Base-by-base conservation (phyloP, 2,888 invertebrate genomes). In the Polia nebulosa region DNA sequence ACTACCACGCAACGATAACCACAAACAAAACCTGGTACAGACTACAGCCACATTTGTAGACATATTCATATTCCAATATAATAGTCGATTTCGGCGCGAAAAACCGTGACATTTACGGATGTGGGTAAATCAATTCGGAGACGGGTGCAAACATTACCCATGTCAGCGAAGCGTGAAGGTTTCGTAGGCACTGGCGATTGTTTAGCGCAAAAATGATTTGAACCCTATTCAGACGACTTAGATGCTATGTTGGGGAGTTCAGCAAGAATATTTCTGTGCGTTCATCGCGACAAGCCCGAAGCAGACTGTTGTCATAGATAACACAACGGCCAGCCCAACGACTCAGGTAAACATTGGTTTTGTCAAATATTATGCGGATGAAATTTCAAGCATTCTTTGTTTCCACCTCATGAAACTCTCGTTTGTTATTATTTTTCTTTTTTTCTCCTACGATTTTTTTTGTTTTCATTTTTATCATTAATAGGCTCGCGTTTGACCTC, bases 41-140 rank as follows among this genome's bases (percentile, higher is more conserved):
- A 47, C 29, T 66, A 63, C 41, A 51, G 60, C 45, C 32, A 70
- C 66, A 73, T 71, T 78, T 81, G 83, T 81, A 83, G 79, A 84
- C 77, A 84, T 84, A 84, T 86, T 84, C 83, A 85, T 85, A 85
- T 82, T 85, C 83, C 85, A 88, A 89, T 90, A 90, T 90, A 90
- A 89, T 87, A 88, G 84, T 80, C 78, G 81, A 76, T 81, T 82
- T 84, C 72, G 86, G 83, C 85, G 85, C 87, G 85, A 90, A 92
- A 93, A 90, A 90, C 84, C 86, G 86, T 92, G 93, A 93, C 93
- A 90, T 91, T 90, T 90, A 92, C 91, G 90, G 92, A 94, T 93
- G 91, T 93, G 94, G 93, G 93, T 91, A 91, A 93, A 93, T 93
- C 93, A 92, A 93, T 93, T 92, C 90, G 81, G 85, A 87, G 87